phyloP scores from a whole-genome alignment of 2,113 vertebrate species.

The Chauna torquata region DNA sequence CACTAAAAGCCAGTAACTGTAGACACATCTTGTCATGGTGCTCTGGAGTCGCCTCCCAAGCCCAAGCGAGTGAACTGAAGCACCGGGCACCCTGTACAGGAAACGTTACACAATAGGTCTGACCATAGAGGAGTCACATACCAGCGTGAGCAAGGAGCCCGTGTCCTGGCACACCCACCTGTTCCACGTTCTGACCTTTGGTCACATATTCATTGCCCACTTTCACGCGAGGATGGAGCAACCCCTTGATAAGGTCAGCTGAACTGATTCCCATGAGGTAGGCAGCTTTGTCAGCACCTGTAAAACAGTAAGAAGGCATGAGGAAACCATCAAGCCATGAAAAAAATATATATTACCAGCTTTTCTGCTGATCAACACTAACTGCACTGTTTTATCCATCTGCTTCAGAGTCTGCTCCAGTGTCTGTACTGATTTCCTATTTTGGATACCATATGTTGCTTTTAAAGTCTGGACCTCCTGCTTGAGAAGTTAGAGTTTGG shows the following conservation, averaged over 20 bases:
- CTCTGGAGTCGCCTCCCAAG: neutral
- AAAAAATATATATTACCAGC: neutral
- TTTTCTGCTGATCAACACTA: neutral
- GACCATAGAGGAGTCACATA: neutral
- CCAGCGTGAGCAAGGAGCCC: neutral
- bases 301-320: neutral
- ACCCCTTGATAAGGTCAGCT: constrained; percentile 91
- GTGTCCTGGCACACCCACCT: constrained; percentile 73
- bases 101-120: no score
- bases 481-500: neutral
- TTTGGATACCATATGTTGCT: neutral
- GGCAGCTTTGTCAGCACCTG: constrained; percentile 94
- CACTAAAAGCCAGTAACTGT: neutral
- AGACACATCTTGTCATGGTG: neutral
- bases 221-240: constrained; percentile 93
- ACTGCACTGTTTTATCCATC: neutral
- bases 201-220: constrained; percentile 94
- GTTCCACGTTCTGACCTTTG: constrained; percentile 94
- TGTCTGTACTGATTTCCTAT: neutral
- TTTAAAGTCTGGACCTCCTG: neutral
- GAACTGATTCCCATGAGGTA: constrained; percentile 96
- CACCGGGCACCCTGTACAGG: neutral
- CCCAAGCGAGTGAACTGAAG: neutral
- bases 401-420: neutral
- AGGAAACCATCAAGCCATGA: neutral